Conservation (phyloP, 2,113 vertebrate genomes). For the Elgaria multicarinata region DNA sequence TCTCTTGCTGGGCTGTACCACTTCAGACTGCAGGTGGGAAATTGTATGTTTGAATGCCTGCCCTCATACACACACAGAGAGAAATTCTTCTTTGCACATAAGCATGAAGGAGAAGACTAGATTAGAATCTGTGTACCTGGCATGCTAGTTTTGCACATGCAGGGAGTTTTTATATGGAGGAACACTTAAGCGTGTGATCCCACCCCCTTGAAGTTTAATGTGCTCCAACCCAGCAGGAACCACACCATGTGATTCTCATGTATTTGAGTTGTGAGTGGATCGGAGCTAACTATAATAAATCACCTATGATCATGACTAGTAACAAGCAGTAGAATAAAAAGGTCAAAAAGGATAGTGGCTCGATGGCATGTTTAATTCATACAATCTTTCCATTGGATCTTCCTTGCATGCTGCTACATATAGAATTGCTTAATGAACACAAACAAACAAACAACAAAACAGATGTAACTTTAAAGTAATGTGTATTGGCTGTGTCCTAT, state of each 20-base stretch:
- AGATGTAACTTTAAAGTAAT: slow-evolving; percentile 7
- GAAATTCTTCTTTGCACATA: neutral
- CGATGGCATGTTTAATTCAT: neutral
- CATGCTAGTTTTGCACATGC: neutral
- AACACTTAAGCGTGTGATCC: neutral
- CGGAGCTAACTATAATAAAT: neutral
- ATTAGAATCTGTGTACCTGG: neutral
- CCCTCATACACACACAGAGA: too few relatives aligned
- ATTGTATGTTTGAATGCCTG: neutral
- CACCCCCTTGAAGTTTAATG: neutral
- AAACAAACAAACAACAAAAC: neutral
- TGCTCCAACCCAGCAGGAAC: neutral
- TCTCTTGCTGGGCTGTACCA: neutral
- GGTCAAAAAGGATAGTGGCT: neutral
- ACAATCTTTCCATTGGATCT: neutral
- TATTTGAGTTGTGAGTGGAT: neutral
- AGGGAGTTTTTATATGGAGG: neutral
- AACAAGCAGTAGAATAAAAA: neutral
- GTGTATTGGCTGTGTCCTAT: neutral
- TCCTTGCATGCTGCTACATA: neutral
- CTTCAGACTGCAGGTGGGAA: neutral
- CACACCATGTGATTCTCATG: neutral
- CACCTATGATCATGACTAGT: neutral
- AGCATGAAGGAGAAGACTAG: neutral
- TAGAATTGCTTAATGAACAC: neutral